Percentiles rank a stretch among this genome's conserved stretches.
Conservation (phyloP, 92 coral and sea anemone genomes). For the Chrysogorgia sp. region DNA sequence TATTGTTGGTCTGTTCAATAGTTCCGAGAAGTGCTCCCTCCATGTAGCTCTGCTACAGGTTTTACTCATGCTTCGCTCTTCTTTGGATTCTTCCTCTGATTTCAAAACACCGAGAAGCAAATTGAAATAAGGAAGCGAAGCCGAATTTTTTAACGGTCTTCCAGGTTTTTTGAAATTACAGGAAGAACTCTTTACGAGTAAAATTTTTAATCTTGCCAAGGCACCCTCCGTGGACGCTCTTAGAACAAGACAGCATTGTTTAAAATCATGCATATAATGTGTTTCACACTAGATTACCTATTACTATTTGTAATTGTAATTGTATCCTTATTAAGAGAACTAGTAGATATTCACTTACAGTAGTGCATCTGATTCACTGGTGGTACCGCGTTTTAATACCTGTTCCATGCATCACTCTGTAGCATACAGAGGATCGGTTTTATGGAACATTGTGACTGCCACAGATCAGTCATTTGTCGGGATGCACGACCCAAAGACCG, state of each 20-base stretch:
- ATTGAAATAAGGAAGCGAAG: too few species aligned
- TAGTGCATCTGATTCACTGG: constrained; percentile 29
- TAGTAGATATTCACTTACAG: neutral
- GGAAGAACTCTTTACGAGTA: too few species aligned
- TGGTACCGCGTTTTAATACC: constrained; percentile 16
- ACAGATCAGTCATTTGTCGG: constrained; percentile 6
- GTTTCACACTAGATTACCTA: neutral
- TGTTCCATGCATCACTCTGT: constrained; percentile 17
- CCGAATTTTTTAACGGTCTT: too few species aligned
- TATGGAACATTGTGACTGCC: constrained; percentile 32
- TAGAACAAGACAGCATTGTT: neutral
- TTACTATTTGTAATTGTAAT: neutral
- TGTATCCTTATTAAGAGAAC: neutral
- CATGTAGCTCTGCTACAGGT: neutral
- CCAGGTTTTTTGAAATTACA: too few species aligned
- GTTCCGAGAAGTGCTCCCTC: neutral
- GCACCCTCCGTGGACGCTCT: too few species aligned
- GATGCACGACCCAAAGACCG: constrained; percentile 4
- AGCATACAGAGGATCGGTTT: constrained; percentile 38
- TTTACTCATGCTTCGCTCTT: too few species aligned
- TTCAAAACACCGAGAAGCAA: too few species aligned
- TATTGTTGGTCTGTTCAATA: neutral
- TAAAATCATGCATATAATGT: too few species aligned
- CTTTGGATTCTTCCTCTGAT: too few species aligned
- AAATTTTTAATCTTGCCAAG: too few species aligned